Evolutionary conservation across 2,888 invertebrate genomes (phyloP), one percentile per base, ranked within the genome.

Genomic region (Seladonia tumulorum): DNA sequence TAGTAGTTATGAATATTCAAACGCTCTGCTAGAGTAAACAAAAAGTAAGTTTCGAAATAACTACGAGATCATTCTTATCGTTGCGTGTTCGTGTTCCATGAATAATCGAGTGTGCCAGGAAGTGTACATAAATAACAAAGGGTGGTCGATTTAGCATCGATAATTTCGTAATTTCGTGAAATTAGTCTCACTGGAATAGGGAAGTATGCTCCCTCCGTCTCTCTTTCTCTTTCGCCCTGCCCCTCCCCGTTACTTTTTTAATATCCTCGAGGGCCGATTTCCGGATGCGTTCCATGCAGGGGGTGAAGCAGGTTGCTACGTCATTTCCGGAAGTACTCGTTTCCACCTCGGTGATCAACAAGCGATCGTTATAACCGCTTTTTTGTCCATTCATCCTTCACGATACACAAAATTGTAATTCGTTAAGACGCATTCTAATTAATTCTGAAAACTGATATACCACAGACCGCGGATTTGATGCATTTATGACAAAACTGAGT

Each of bases 311-410:
- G 76, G 85, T 83, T 87, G 91, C 93, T 92, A 90, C 94, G 93
- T 94, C 94, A 94, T 90, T 94, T 94, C 94, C 94, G 93, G 87
- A 92, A 93, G 80, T 87, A 76, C 79, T 87, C 73, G 82, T 85
- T 86, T 84, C 87, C 85, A 82, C 82, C 60, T 79, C 74, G 78
- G 53, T 78, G 79, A 83, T 75, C 76, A 22, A 68, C 25, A 35
- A 71, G 53, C 73, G 75, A 76, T 80, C 75, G 81, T 84, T 86
- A 39, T 47, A 87, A 85, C 83, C 71, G 87, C 53, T 45, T 72
- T 76, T 80, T 57, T 60, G 18, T 53, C 39, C 76, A 22, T 76
- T 39, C 22, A 63, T 49, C 8, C 60, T 22, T 16, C 35, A 45
- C 8, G 4, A 8, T 22, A 16, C 10, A 7, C n/a, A 72, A 68